Evolutionary conservation across 2,888 invertebrate genomes (phyloP).

Genomic region (Pollenia angustigena): DNA sequence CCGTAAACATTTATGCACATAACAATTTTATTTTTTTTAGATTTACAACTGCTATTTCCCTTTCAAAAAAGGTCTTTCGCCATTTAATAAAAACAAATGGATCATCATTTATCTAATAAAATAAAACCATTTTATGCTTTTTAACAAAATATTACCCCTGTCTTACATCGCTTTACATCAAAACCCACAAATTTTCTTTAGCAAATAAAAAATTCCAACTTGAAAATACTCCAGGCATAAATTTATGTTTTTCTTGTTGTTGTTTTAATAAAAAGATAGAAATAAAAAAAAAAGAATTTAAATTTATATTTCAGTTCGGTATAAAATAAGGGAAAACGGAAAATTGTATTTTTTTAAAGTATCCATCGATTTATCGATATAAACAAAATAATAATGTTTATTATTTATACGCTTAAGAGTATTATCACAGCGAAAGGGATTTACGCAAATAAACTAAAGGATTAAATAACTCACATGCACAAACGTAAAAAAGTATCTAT

Average conservation of each 20-base stretch:
- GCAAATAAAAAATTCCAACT: conserved; percentile 20
- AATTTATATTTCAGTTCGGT: conserved; percentile 18
- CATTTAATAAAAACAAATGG: conserved; percentile 27
- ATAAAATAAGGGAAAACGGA: conserved; percentile 2
- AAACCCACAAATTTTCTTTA: conserved; percentile 17
- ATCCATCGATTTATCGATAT: conserved; percentile 62
- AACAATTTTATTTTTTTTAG: neutral
- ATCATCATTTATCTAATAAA: conserved; percentile 19
- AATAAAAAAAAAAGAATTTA: neutral
- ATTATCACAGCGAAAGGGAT: conserved; percentile 64
- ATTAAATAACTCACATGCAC: conserved; percentile 49
- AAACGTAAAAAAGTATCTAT: neutral
- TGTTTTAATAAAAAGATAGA: neutral
- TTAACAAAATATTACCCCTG: neutral
- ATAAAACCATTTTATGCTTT: neutral
- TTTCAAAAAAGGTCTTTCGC: neutral
- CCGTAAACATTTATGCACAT: conserved; percentile 1
- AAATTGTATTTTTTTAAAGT: conserved; percentile 50
- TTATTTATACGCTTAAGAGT: conserved; percentile 64
- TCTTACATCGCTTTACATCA: neutral
- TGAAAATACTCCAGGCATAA: conserved; percentile 35
- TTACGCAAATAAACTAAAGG: conserved; percentile 69
- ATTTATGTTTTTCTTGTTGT: conserved; percentile 21
- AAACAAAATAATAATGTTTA: conserved; percentile 63
- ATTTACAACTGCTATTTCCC: neutral